Evolutionary conservation across 2,888 invertebrate species (phyloP).

Genomic region (Dynastes hyllus): DNA sequence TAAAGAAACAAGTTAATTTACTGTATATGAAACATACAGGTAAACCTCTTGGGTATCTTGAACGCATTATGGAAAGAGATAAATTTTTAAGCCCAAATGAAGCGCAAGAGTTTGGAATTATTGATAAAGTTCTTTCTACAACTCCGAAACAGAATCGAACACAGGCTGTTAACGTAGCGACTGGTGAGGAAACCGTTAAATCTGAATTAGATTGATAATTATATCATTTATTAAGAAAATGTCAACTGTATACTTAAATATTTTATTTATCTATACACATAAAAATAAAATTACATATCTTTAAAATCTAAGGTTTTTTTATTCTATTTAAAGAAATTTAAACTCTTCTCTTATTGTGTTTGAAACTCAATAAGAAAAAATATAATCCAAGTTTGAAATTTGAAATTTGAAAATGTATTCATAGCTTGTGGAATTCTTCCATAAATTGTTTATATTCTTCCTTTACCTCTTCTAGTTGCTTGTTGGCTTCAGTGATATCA

Average conservation of each 20-base stretch:
- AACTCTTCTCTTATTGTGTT: background rate
- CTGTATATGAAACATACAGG: constrained; percentile 96
- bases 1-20: constrained; percentile 91
- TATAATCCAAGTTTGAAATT: background rate
- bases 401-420: background rate
- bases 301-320: constrained; percentile 7
- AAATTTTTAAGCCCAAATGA: constrained; percentile 94
- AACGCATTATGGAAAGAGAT: constrained; percentile 93
- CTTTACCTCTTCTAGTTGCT: constrained; percentile 64
- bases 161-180: constrained; percentile 31
- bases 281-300: constrained; percentile 24
- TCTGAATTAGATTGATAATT: constrained; percentile 49
- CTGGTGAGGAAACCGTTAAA: constrained; percentile 48
- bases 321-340: background rate
- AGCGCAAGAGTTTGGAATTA: constrained; percentile 93
- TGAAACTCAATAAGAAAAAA: background rate
- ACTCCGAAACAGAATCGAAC: constrained; percentile 75
- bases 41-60: constrained; percentile 76
- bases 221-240: constrained; percentile 1
- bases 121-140: constrained; percentile 93
- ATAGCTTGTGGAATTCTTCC: constrained; percentile 37
- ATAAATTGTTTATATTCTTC: constrained; percentile 59
- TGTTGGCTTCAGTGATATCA: constrained; percentile 64
- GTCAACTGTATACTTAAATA: constrained; percentile 15
- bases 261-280: constrained; percentile 33